Evolutionary conservation across 1,140 invertebrate species (phyloP).

Genomic region (Ceratina japonica): DNA sequence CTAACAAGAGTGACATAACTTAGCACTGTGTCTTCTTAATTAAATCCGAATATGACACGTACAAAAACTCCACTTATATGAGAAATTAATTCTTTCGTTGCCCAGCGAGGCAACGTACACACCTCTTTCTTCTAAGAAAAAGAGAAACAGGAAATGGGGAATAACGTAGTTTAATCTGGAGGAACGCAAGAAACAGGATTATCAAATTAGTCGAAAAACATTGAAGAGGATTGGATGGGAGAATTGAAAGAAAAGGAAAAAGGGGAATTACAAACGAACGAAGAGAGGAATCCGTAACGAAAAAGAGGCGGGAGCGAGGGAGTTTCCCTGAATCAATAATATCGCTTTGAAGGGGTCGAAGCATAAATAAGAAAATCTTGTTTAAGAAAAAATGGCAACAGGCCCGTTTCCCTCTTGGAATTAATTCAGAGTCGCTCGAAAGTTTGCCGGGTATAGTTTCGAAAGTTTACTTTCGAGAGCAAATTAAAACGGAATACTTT

Average conservation of each 20-base stretch:
- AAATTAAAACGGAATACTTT: background rate
- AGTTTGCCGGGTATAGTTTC: background rate
- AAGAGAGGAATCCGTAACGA: slow-evolving; percentile 2
- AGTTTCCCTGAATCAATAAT: slow-evolving; percentile 11
- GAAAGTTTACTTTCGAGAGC: background rate
- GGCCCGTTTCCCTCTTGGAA: background rate
- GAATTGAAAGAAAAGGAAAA: slow-evolving; percentile 19
- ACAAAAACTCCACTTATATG: background rate
- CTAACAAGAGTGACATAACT: no score
- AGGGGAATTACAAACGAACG: background rate
- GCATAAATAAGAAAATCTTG: slow-evolving; percentile 1
- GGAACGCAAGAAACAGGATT: background rate
- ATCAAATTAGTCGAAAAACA: slow-evolving; percentile 26
- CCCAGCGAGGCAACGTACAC: background rate
- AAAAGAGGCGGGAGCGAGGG: slow-evolving; percentile 8
- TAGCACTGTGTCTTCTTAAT: no score
- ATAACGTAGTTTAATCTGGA: slow-evolving; percentile 12
- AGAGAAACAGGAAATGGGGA: background rate
- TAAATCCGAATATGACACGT: background rate
- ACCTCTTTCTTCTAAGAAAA: background rate
- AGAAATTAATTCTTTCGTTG: slow-evolving; percentile 27
- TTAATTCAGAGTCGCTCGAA: background rate
- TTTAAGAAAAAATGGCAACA: background rate
- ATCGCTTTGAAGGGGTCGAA: background rate
- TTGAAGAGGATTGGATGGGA: background rate